Conservation (phyloP, 2,797 vertebrate species). For the Bufotes viridis region DNA sequence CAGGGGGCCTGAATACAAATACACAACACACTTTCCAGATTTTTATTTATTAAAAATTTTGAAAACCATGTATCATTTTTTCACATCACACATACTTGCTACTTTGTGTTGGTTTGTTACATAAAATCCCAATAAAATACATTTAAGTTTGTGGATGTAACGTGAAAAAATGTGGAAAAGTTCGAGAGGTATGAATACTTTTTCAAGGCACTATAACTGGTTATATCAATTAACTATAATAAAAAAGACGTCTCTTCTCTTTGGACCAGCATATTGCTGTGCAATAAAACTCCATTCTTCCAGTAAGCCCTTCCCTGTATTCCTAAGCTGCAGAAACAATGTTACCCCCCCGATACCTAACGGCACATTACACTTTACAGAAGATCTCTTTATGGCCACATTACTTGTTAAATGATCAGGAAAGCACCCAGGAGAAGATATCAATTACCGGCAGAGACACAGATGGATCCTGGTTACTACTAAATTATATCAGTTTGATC, state of each 20-base stretch:
- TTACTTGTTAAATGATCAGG: slow-evolving; percentile 47
- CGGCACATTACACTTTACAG: slow-evolving; percentile 38
- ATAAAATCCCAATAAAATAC: too few relatives aligned
- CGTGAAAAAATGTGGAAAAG: too few relatives aligned
- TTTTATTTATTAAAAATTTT: too few relatives aligned
- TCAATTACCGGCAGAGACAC: slow-evolving; percentile 34
- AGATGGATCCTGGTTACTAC: slow-evolving; percentile 27
- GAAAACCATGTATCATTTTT: too few relatives aligned
- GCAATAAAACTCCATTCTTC: neutral
- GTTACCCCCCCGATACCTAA: slow-evolving; percentile 8
- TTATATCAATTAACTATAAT: neutral
- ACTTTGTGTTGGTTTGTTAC: too few relatives aligned
- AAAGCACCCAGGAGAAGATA: slow-evolving; percentile 32
- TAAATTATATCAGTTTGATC: slow-evolving; percentile 44
- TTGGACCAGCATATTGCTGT: neutral
- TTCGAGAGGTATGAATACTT: too few relatives aligned
- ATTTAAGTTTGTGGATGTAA: too few relatives aligned
- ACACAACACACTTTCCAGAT: too few relatives aligned
- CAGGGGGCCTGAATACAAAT: too few relatives aligned
- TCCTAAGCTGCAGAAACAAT: neutral
- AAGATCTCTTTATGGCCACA: slow-evolving; percentile 35
- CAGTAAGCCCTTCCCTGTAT: neutral
- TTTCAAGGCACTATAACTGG: too few relatives aligned
- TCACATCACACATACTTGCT: too few relatives aligned
- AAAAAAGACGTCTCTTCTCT: neutral